A percentile compares a stretch with the other conserved stretches of the same genome.
phyloP scores from a whole-genome alignment of 2,797 vertebrate genomes.

The Poeciliopsis gracilis region DNA sequence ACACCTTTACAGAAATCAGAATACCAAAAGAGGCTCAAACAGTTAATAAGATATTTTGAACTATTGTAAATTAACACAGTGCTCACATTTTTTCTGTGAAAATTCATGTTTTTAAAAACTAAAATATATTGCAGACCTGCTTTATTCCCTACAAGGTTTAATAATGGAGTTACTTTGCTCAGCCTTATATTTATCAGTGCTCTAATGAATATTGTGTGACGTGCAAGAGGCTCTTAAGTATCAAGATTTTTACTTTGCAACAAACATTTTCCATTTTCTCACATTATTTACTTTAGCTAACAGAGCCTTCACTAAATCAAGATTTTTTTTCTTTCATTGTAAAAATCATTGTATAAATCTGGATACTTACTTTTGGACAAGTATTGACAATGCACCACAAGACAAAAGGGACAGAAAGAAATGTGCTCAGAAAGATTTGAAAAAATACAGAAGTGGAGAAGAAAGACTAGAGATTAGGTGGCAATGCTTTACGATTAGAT shows the following conservation, averaged over 20 bases:
- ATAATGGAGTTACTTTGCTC: neutral
- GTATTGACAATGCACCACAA: constrained; percentile 48
- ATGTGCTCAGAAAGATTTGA: constrained; percentile 31
- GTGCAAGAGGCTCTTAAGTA: neutral
- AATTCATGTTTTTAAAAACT: neutral
- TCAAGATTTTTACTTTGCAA: neutral
- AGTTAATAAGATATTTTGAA: neutral
- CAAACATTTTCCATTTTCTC: neutral
- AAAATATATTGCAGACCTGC: neutral
- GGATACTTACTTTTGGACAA: constrained; percentile 41
- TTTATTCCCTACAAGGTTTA: neutral
- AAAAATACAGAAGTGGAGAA: constrained; percentile 7
- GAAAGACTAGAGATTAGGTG: constrained; percentile 14
- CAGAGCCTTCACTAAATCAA: neutral
- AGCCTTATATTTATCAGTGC: neutral
- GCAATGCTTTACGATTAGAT: constrained; percentile 17
- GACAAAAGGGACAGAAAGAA: constrained; percentile 41
- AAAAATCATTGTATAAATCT: neutral
- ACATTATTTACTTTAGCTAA: neutral
- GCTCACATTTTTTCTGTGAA: neutral
- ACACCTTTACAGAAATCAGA: neutral
- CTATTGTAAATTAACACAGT: neutral
- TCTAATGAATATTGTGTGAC: neutral
- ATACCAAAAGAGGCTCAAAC: neutral
- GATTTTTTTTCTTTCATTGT: neutral